phyloP scores from a whole-genome alignment of 2,797 vertebrate species.

The Enteromius unitaeniatus region DNA sequence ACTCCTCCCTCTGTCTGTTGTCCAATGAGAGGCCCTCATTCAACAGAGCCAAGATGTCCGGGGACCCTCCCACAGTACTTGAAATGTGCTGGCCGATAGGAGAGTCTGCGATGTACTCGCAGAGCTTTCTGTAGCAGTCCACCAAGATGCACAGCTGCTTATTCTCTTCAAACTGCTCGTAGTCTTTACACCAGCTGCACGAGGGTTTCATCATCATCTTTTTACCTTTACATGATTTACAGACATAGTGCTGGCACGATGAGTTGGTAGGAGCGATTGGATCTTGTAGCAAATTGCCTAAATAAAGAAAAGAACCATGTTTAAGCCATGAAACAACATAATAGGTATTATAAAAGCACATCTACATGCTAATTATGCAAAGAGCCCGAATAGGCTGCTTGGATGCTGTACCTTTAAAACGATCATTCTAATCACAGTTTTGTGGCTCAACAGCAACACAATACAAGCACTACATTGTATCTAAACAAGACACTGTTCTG shows the following conservation, averaged over 20 bases:
- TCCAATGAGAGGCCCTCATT: conserved; percentile 89
- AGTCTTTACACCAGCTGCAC: conserved; percentile 99
- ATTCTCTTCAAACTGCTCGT: conserved; percentile 96
- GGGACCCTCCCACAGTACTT: conserved; percentile 87
- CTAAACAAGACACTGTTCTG: background rate
- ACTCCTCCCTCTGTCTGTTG: conserved; percentile 65
- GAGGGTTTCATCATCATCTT: conserved; percentile 99
- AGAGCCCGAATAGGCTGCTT: background rate
- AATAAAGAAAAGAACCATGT: background rate
- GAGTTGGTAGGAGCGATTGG: conserved; percentile 97
- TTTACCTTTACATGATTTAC: conserved; percentile 95
- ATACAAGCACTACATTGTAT: background rate
- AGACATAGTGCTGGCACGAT: conserved; percentile 98
- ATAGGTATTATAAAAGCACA: background rate
- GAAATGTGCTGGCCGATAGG: conserved; percentile 92
- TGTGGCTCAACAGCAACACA: background rate
- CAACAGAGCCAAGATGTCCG: conserved; percentile 92
- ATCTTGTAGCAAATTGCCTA: conserved; percentile 96
- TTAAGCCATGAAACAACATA: conserved; percentile 10
- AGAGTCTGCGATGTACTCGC: conserved; percentile 93
- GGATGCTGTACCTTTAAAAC: background rate
- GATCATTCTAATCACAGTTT: background rate
- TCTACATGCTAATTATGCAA: background rate
- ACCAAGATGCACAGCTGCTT: conserved; percentile 94
- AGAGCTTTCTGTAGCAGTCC: conserved; percentile 96